Evolutionary conservation across 1,140 invertebrate species (phyloP).

Genomic region (Antheraea mylitta): DNA sequence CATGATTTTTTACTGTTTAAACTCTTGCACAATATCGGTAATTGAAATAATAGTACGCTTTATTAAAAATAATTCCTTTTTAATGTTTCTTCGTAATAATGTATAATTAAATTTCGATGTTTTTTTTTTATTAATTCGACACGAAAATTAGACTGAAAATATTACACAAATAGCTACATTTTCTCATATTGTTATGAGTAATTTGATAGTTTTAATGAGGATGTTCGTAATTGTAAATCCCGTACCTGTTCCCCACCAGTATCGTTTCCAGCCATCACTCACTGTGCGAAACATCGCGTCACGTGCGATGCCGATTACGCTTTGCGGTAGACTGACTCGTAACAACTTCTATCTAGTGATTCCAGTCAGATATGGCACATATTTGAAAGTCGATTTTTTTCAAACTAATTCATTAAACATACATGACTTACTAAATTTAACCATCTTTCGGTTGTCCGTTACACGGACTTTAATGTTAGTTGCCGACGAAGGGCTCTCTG

Average conservation of each 20-base stretch:
- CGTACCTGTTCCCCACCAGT: constrained; percentile 78
- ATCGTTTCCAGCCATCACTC: constrained; percentile 70
- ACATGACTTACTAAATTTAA: neutral
- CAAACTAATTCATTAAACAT: neutral
- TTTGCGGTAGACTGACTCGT: constrained; percentile 56
- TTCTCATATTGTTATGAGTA: constrained; percentile 25
- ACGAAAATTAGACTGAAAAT: neutral
- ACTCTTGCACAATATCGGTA: neutral
- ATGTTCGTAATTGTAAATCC: constrained; percentile 57
- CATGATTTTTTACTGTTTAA: constrained; percentile 18
- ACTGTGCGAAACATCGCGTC: constrained; percentile 70
- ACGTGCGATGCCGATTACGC: constrained; percentile 55
- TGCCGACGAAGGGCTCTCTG: constrained; percentile 46
- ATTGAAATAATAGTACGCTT: neutral
- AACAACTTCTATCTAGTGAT: constrained; percentile 9
- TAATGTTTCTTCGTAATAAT: too few relatives aligned
- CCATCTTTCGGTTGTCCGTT: neutral
- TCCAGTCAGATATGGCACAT: constrained; percentile 17
- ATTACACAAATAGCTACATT: neutral
- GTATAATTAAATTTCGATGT: too few relatives aligned
- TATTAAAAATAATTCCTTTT: too few relatives aligned
- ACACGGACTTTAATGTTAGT: neutral
- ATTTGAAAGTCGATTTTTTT: constrained; percentile 20
- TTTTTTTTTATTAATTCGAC: too few relatives aligned
- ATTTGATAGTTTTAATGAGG: constrained; percentile 30